phyloP scores from a whole-genome alignment of 1,140 invertebrate genomes.

The Ceratina japonica region DNA sequence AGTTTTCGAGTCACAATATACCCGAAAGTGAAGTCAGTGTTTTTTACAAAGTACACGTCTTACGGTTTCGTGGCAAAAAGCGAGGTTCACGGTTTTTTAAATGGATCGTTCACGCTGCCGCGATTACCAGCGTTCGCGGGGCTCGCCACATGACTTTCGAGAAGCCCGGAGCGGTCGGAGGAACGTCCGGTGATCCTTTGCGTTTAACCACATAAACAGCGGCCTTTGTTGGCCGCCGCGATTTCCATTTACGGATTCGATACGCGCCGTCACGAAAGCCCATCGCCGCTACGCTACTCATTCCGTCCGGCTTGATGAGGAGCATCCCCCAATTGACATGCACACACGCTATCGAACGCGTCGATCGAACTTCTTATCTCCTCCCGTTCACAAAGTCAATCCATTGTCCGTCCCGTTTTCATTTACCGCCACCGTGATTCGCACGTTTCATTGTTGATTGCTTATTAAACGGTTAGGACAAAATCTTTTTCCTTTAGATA shows the following conservation, averaged over 20 bases:
- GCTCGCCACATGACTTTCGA: conserved; percentile 50
- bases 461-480: conserved; percentile 12
- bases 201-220: conserved; percentile 77
- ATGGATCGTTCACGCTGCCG: conserved; percentile 24
- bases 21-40: no score
- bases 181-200: conserved; percentile 53
- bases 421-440: conserved; percentile 18
- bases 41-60: not conserved
- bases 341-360: conserved; percentile 44
- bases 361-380: conserved; percentile 36
- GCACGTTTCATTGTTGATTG: conserved; percentile 14
- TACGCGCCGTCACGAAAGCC: conserved; percentile 67
- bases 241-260: conserved; percentile 78
- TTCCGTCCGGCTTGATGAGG: conserved; percentile 23
- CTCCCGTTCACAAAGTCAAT: conserved; percentile 22
- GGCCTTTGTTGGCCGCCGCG: conserved; percentile 71
- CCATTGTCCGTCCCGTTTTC: not conserved
- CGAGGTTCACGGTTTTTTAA: not conserved
- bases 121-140: conserved; percentile 16
- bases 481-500: not conserved
- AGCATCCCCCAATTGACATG: conserved; percentile 40
- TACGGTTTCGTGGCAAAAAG: not conserved
- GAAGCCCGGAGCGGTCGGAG: conserved; percentile 21
- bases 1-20: no score
- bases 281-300: conserved; percentile 46